Percentiles rank a stretch among this genome's conserved stretches.
phyloP scores from a whole-genome alignment of 2,888 invertebrate species.

The Ditula angustiorana region DNA sequence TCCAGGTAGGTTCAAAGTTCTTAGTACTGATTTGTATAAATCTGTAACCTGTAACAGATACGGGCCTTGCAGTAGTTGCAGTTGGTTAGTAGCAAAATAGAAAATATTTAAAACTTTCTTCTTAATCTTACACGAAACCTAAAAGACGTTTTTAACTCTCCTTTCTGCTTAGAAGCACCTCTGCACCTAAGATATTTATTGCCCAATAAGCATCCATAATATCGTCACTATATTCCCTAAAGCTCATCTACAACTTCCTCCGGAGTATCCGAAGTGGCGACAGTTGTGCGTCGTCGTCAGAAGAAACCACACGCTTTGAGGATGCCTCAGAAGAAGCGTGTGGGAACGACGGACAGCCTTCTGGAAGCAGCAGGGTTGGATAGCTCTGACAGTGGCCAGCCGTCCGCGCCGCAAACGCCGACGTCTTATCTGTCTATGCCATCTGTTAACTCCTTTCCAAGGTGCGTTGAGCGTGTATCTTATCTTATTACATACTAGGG shows the following conservation, averaged over 20 bases:
- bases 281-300: conserved; percentile 72
- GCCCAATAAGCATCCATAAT: too few species aligned
- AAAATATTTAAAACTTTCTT: too few species aligned
- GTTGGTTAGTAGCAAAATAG: too few species aligned
- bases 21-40: neutral
- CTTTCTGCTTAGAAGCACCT: too few species aligned
- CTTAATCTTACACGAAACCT: too few species aligned
- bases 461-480: conserved; percentile 68
- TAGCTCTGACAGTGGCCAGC: conserved; percentile 76
- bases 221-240: neutral
- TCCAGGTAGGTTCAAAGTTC: conserved; percentile 62
- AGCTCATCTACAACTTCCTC: conserved; percentile 78
- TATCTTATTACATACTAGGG: too few species aligned
- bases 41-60: too few species aligned
- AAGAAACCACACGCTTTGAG: conserved; percentile 76
- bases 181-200: too few species aligned
- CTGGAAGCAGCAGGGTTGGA: conserved; percentile 77
- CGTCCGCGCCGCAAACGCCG: conserved; percentile 84
- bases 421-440: conserved; percentile 95
- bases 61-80: too few species aligned
- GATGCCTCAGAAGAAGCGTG: conserved; percentile 79
- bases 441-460: conserved; percentile 93
- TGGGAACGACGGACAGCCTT: conserved; percentile 79
- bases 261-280: conserved; percentile 75
- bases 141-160: too few species aligned